A percentile compares a stretch with the other conserved stretches of the same genome.
phyloP scores from a whole-genome alignment of 2,888 invertebrate species.

The Lasioglossum morio region DNA sequence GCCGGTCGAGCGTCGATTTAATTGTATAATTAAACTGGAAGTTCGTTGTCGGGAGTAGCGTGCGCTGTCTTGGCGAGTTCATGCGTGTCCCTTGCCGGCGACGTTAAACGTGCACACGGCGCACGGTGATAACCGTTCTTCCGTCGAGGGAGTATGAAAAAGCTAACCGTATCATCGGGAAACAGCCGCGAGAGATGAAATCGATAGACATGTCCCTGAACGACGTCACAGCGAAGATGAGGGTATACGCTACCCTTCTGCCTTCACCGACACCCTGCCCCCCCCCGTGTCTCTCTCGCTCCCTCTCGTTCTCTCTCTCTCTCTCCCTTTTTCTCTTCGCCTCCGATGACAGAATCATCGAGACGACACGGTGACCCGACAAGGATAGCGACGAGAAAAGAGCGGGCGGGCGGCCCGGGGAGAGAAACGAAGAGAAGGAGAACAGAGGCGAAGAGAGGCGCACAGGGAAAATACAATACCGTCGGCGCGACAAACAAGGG shows the following conservation, averaged over 20 bases:
- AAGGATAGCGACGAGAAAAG: slow-evolving; percentile 44
- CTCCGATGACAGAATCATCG: slow-evolving; percentile 69
- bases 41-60: background rate
- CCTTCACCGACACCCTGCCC: slow-evolving; percentile 33
- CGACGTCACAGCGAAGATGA: slow-evolving; percentile 68
- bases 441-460: slow-evolving; percentile 5
- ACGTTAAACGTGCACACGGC: background rate
- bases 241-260: slow-evolving; percentile 58
- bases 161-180: slow-evolving; percentile 55
- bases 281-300: background rate
- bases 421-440: background rate
- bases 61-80: background rate
- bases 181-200: slow-evolving; percentile 68
- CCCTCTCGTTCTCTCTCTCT: background rate
- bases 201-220: slow-evolving; percentile 74
- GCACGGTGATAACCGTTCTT: background rate
- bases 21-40: slow-evolving; percentile 38
- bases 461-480: slow-evolving; percentile 59
- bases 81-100: background rate
- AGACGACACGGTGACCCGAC: slow-evolving; percentile 70
- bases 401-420: background rate
- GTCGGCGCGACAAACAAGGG: slow-evolving; percentile 72
- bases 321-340: background rate
- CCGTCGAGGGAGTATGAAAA: slow-evolving; percentile 17
- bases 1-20: slow-evolving; percentile 25